Evolutionary conservation across 2,113 vertebrate genomes (phyloP).

Genomic region (Cyphomyrus plagiostoma): DNA sequence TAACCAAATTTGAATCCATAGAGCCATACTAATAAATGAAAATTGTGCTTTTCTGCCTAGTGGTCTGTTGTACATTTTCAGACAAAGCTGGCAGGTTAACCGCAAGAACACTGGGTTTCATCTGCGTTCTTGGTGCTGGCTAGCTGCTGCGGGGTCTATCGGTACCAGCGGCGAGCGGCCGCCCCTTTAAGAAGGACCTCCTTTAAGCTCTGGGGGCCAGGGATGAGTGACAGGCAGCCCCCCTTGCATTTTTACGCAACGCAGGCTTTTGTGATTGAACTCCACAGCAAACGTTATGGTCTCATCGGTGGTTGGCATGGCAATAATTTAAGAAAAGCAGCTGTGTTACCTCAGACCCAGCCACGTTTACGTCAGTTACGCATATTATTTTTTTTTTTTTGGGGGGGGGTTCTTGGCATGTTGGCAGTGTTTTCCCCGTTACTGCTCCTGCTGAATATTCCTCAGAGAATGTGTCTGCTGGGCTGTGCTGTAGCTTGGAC

Average conservation of each 20-base stretch:
- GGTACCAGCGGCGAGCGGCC: background rate
- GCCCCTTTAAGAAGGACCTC: background rate
- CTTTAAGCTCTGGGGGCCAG: background rate
- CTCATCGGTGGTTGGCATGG: background rate
- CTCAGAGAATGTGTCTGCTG: constrained; percentile 7
- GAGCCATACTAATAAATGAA: background rate
- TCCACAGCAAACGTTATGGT: background rate
- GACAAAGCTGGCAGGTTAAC: background rate
- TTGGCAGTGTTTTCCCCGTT: background rate
- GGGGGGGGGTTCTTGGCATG: background rate
- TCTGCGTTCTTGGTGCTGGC: background rate
- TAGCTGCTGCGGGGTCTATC: background rate
- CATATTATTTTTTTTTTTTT: background rate
- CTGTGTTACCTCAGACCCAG: background rate
- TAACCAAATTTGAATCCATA: background rate
- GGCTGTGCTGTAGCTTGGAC: background rate
- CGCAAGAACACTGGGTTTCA: background rate
- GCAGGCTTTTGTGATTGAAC: background rate
- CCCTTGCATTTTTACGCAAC: constrained; percentile 19
- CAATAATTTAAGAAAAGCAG: background rate
- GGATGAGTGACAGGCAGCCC: background rate
- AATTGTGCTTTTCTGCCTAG: constrained; percentile 3
- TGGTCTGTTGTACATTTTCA: constrained; percentile 17
- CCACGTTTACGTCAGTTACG: too few relatives aligned
- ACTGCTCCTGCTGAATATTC: background rate